A percentile compares a stretch with the other conserved stretches of the same genome.
Evolutionary conservation across 2,797 vertebrate genomes (phyloP).

Genomic region (Tiaroga cobitis): DNA sequence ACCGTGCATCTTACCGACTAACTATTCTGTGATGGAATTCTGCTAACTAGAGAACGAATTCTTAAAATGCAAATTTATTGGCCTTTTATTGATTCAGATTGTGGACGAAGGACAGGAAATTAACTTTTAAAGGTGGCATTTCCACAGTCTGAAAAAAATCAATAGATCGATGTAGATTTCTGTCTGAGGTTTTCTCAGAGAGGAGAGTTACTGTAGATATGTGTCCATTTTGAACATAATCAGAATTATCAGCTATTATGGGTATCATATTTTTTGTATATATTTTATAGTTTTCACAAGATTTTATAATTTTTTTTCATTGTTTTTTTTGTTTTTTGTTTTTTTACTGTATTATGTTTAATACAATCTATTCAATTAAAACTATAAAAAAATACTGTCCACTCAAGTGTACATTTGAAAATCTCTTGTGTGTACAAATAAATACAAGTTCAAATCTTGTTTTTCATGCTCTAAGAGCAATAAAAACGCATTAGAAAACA

Average conservation of each 20-base stretch:
- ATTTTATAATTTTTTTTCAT: neutral
- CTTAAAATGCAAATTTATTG: neutral
- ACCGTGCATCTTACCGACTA: neutral
- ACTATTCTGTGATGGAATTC: neutral
- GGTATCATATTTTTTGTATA: neutral
- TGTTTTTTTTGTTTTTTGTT: no score
- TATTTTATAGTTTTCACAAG: neutral
- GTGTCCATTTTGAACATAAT: neutral
- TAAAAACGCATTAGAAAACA: neutral
- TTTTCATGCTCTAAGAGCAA: no score
- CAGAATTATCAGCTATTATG: neutral
- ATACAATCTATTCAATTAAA: neutral
- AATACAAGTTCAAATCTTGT: no score
- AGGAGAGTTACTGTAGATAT: neutral
- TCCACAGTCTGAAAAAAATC: neutral
- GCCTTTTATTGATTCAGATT: neutral
- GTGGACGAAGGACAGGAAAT: neutral
- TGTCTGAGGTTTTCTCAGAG: neutral
- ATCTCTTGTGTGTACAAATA: no score
- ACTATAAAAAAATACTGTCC: neutral
- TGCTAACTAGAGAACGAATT: neutral
- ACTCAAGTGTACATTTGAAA: no score
- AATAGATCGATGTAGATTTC: neutral
- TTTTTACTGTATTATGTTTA: no score
- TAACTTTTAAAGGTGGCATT: neutral